These are phyloP conservation scores for Aphidius ervi DNA, from an alignment of 1,140 invertebrate genomes.

Conservation along the genomic window DNA sequence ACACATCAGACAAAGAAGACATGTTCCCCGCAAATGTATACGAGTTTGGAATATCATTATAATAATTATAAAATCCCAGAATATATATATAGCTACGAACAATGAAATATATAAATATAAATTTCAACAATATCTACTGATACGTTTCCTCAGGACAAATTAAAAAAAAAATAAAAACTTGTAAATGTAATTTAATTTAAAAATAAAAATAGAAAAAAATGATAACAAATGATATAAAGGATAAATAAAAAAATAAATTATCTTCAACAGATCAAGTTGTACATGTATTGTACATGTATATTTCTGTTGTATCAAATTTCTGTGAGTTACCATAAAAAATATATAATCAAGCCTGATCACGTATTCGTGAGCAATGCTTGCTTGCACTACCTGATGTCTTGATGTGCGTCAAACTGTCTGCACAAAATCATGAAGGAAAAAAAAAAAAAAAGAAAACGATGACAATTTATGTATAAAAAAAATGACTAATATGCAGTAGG, in stretches of 20 bases:
- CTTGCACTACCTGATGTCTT: conserved; percentile 25
- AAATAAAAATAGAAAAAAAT: no score
- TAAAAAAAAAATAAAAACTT: no score
- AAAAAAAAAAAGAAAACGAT: conserved; percentile 22
- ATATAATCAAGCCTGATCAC: conserved; percentile 37
- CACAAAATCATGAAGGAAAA: conserved; percentile 21
- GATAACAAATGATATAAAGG: no score
- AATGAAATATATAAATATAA: no score
- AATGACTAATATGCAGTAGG: conserved; percentile 15
- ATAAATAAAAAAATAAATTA: no score
- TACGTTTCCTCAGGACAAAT: no score
- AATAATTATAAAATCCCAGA: conserved; percentile 25
- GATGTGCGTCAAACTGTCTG: conserved; percentile 23
- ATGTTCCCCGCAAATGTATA: conserved; percentile 21
- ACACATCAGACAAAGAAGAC: conserved; percentile 20
- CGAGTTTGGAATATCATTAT: conserved; percentile 27
- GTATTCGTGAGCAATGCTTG: conserved; percentile 38
- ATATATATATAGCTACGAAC: no score
- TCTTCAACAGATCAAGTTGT: no score
- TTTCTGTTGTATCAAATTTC: no score
- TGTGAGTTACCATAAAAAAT: background rate
- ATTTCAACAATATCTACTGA: conserved; percentile 26
- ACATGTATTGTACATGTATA: no score
- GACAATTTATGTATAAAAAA: background rate
- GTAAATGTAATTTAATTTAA: no score